These are phyloP conservation scores for Florisuga fusca DNA, from an alignment of 2,797 vertebrate species.

Conservation along the genomic window DNA sequence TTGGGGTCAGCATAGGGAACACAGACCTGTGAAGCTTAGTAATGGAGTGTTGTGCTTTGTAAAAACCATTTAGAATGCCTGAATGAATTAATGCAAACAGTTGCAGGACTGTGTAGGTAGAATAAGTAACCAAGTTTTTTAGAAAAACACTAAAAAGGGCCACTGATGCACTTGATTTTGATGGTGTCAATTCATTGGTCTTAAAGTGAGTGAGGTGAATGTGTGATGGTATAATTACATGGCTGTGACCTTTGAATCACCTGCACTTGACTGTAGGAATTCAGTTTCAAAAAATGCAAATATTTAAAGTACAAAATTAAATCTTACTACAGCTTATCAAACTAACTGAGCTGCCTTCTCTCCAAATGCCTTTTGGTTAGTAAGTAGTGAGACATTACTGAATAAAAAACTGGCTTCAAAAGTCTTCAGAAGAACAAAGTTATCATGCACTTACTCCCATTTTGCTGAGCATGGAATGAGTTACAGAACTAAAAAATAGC, in stretches of 20 bases:
- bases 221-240: not conserved
- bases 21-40: not conserved
- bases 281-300: constrained; percentile 44
- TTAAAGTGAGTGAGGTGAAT: not conserved
- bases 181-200: not conserved
- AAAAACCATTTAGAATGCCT: not conserved
- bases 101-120: not conserved
- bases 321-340: not conserved
- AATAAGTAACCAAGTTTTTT: not conserved
- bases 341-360: not conserved
- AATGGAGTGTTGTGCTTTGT: accelerated
- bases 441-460: not conserved
- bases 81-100: not conserved
- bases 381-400: not conserved
- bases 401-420: not conserved
- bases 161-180: not conserved
- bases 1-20: not conserved
- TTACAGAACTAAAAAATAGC: not conserved
- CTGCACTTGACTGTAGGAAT: constrained; percentile 31
- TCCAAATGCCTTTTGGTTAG: constrained; percentile 15
- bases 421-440: not conserved
- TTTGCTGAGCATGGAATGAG: not conserved
- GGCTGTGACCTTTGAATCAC: constrained; percentile 25
- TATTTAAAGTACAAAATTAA: constrained; percentile 43
- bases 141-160: not conserved